Evolutionary conservation across 2,797 vertebrate species (phyloP), one percentile per base, ranked within the genome.

Genomic region (Micromesistius poutassou): DNA sequence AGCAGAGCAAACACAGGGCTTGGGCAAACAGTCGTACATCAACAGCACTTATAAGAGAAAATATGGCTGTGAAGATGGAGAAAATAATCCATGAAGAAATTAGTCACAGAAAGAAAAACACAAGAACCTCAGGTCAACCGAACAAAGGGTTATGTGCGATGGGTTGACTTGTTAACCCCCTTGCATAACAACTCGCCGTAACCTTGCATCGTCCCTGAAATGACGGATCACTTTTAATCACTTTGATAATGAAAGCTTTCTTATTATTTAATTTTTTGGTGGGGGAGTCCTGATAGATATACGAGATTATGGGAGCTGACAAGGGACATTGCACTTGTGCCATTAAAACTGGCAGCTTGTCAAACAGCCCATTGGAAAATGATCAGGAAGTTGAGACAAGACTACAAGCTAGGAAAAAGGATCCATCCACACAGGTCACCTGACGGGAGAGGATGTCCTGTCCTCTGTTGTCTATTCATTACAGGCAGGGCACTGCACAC

Each of bases 291-390:
- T 94, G 93, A 95, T 93, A 92, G 91, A 95, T 94, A 89, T 90
- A 90, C 86, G 86, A 89, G 82, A 93, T 93, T 94, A 94, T 94
- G 86, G 86, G 88, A 95, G 91, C 86, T 92, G 94, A 94, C 93
- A 95, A 91, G 91, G 90, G 90, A 91, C 92, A 94, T 94, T 94
- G 91, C 88, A 91, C 88, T 86, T 89, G 92, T 87, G 85, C 89
- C 92, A 95, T 94, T 93, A 90, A 88, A 94, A 92, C 92, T 95
- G 94, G 94, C 93, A 93, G 90, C 91, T 89, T 93, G 93, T 95
- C 94, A 95, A 93, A 94, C 91, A 91, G 89, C 87, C 88, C 87
- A 86, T 87, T 91, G 88, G 87, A 88, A 89, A 94, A 92, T 92
- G 90, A 93, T 91, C 90, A 93, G 90, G 81, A 87, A 89, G 87